Evolutionary conservation across 92 coral and sea anemone species (phyloP).

Genomic region (Phenganax stokvisi): DNA sequence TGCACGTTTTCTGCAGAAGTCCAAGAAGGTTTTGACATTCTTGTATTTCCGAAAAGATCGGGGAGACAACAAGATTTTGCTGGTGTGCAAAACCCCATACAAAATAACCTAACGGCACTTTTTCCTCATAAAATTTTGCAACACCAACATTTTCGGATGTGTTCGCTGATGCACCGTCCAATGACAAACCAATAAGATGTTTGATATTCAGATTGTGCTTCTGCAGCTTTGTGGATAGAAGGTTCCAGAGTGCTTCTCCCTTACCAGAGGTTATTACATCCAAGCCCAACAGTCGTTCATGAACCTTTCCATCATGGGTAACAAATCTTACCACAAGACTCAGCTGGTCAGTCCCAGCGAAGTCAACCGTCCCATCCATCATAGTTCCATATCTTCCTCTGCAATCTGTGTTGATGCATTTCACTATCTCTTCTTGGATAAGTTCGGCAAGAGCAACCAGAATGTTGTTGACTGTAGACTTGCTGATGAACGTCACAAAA

Average conservation of each 20-base stretch:
- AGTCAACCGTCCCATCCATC: constrained; percentile 4
- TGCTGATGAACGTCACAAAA: not conserved
- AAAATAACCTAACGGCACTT: not conserved
- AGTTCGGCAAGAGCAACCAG: constrained; percentile 4
- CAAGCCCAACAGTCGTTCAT: not conserved
- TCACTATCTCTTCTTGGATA: not conserved
- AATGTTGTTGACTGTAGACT: constrained; percentile 4
- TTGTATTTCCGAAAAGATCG: not conserved
- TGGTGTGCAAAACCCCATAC: constrained; percentile 9
- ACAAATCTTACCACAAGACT: not conserved
- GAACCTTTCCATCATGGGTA: not conserved
- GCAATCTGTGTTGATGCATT: constrained; percentile 5
- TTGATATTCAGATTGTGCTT: not conserved
- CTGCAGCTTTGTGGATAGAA: not conserved
- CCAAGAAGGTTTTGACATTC: not conserved
- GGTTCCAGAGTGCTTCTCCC: constrained; percentile 5
- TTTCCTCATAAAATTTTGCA: not conserved
- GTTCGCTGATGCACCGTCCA: not conserved
- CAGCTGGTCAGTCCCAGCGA: not conserved
- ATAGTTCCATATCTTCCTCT: not conserved
- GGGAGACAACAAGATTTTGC: not conserved
- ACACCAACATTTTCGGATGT: not conserved
- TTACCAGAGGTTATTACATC: not conserved
- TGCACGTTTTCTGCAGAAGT: constrained; percentile 6
- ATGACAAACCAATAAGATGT: constrained; percentile 6